phyloP scores from a whole-genome alignment of 2,113 vertebrate genomes.

The Hypomesus transpacificus region DNA sequence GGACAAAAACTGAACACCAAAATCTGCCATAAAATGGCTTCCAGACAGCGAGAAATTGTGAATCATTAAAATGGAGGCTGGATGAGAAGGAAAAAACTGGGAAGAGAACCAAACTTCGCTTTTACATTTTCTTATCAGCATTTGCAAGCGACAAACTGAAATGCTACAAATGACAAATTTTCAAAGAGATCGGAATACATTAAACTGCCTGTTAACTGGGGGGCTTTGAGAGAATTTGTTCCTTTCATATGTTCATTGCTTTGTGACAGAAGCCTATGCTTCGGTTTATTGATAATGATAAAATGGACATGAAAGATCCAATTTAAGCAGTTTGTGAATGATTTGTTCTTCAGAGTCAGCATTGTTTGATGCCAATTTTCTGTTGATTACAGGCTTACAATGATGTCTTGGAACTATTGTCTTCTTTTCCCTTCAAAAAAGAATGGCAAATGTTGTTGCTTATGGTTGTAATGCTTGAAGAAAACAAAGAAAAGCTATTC shows the following conservation, averaged over 20 bases:
- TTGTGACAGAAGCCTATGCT: conserved; percentile 11
- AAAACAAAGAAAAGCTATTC: background rate
- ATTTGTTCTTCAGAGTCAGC: background rate
- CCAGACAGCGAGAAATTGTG: conserved; percentile 1
- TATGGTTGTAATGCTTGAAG: background rate
- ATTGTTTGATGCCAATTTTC: conserved; percentile 13
- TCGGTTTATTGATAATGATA: conserved; percentile 23
- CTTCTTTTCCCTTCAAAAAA: background rate
- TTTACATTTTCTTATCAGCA: conserved; percentile 40
- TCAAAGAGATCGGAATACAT: conserved; percentile 24
- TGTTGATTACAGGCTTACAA: conserved; percentile 3
- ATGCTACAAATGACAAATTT: conserved; percentile 11
- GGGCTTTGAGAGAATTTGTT: conserved; percentile 16
- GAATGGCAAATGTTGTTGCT: background rate
- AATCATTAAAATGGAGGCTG: conserved; percentile 13
- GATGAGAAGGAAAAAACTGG: conserved; percentile 16
- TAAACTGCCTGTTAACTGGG: conserved; percentile 27
- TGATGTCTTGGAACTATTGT: background rate
- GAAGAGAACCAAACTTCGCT: conserved; percentile 30
- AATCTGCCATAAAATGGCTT: conserved; percentile 27
- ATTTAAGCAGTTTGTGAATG: background rate
- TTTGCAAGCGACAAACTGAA: conserved; percentile 28
- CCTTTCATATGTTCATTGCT: conserved; percentile 17
- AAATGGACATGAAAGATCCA: conserved; percentile 29
- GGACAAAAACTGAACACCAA: conserved; percentile 23